Conservation (phyloP, 2,113 vertebrate species). For the Amazona guildingii region DNA sequence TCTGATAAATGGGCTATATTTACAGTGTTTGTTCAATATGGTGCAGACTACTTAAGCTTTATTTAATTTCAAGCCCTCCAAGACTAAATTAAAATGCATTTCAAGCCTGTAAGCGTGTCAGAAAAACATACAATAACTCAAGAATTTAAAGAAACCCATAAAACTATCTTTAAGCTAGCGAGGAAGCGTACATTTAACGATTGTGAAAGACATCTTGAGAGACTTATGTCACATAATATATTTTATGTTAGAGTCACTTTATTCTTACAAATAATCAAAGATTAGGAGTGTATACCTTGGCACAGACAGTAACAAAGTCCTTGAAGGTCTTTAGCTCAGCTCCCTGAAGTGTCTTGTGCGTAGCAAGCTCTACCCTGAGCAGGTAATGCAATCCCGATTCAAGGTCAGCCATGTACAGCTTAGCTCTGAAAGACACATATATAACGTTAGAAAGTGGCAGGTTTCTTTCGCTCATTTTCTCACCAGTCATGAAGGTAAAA, state of each 20-base stretch:
- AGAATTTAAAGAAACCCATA: neutral
- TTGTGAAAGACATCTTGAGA: neutral
- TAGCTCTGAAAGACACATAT: slow-evolving; percentile 72
- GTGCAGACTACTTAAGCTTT: neutral
- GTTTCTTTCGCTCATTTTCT: neutral
- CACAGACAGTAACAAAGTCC: slow-evolving; percentile 85
- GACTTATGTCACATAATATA: neutral
- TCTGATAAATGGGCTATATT: slow-evolving; percentile 29
- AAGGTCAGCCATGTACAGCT: slow-evolving; percentile 89
- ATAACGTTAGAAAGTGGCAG: neutral
- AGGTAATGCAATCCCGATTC: slow-evolving; percentile 93
- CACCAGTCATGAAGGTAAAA: neutral
- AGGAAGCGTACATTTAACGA: neutral
- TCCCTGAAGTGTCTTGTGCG: slow-evolving; percentile 84
- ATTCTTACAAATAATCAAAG: slow-evolving; percentile 27
- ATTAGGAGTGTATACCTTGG: slow-evolving; percentile 79
- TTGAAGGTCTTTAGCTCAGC: slow-evolving; percentile 86
- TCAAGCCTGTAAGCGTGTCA: neutral
- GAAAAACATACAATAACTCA: neutral
- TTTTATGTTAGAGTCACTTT: neutral
- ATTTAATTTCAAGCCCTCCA: slow-evolving; percentile 21
- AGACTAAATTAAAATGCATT: slow-evolving; percentile 24
- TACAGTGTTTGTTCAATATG: neutral
- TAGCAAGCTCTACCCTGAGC: slow-evolving; percentile 89
- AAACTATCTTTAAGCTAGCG: neutral